Evolutionary conservation across 2,113 vertebrate species (phyloP).

Genomic region (Perca schrenkii): DNA sequence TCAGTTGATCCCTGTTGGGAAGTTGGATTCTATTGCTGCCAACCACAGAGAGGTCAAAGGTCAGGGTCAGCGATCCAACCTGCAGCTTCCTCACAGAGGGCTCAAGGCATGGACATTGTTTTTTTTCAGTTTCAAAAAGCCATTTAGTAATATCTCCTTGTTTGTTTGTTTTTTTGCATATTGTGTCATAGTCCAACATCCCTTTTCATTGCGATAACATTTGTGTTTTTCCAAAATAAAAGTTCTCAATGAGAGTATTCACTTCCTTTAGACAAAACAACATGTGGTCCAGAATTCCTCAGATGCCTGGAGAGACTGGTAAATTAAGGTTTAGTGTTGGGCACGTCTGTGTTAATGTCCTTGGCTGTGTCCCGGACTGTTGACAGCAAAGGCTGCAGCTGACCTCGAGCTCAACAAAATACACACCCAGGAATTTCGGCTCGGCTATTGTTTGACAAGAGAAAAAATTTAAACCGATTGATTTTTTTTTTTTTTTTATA

Average conservation of each 20-base stretch:
- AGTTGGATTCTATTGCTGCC: conserved; percentile 1
- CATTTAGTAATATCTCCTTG: not conserved
- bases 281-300: conserved; percentile 70
- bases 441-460: not conserved
- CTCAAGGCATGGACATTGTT: not conserved
- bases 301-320: conserved; percentile 43
- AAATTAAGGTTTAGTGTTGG: conserved; percentile 10
- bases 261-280: conserved; percentile 73
- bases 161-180: no score
- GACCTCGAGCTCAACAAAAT: not conserved
- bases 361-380: conserved; percentile 18
- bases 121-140: not conserved
- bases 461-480: not conserved
- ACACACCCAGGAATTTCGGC: not conserved
- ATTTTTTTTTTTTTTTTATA: not conserved
- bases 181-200: not conserved
- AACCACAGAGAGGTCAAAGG: conserved; percentile 41
- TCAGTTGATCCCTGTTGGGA: conserved; percentile 18
- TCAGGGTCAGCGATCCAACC: not conserved
- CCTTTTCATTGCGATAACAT: conserved; percentile 4
- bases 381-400: conserved; percentile 12
- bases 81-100: not conserved
- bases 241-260: conserved; percentile 36
- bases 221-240: conserved; percentile 30
- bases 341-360: conserved; percentile 34